phyloP scores from a whole-genome alignment of 2,113 vertebrate species.

The Tachycineta bicolor region DNA sequence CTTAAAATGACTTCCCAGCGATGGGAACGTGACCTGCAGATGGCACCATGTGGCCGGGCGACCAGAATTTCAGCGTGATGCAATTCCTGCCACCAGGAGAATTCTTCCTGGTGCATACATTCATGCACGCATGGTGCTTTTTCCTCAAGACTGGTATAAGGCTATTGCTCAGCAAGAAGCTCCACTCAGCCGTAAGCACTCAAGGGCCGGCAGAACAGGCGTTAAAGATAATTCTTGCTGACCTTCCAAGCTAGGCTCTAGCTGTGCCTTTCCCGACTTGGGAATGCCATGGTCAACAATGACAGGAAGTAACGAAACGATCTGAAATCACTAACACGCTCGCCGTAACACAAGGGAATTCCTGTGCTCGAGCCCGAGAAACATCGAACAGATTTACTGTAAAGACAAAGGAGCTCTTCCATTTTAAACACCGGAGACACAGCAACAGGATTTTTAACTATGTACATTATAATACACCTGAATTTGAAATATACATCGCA shows the following conservation, averaged over 20 bases:
- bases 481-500: background rate
- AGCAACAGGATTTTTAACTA: background rate
- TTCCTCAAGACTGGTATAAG: background rate
- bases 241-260: background rate
- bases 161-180: background rate
- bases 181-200: background rate
- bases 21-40: background rate
- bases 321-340: accelerated
- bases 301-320: background rate
- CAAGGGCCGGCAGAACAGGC: background rate
- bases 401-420: background rate
- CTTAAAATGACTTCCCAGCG: background rate
- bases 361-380: background rate
- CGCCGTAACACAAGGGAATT: background rate
- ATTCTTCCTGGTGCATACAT: background rate
- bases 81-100: background rate
- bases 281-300: background rate
- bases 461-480: background rate
- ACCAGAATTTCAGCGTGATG: background rate
- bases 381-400: background rate
- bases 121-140: background rate
- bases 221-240: background rate
- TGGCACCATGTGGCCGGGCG: background rate
- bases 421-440: background rate
- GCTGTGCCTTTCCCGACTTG: background rate